Base-by-base conservation (phyloP, 2,888 invertebrate species). In the Eupithecia insigniata region DNA sequence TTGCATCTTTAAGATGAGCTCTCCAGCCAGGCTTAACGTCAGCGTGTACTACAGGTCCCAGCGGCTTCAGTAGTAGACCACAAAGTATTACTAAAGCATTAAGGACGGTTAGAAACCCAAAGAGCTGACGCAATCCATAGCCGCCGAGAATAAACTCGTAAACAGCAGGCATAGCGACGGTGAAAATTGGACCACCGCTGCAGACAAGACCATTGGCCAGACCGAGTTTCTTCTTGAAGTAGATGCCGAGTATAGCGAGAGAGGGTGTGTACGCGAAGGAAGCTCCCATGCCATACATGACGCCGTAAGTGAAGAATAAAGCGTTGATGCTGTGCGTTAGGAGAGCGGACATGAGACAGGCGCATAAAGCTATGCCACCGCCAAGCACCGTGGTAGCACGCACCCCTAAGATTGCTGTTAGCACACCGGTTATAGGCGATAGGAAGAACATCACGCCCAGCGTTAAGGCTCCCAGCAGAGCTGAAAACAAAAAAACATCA, bases 231-330 rank as follows among this genome's bases (percentile, higher is more conserved):
- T 95, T 96, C 84, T 97, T 97, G 91, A 98, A 99, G 89, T 99
- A 99, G 85, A 99, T 98, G 0, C 98, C 98, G 26, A 99, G 94
- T 78, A 99, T 98, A 55, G 98, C 98, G 66, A 99, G 90, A 6
- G 98, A 98, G 18, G 99, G 99, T 0, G 98, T 98, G 90, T 99
- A 99, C 0, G 97, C 97, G 65, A 98, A 92, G 0, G 98, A 98
- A 2, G 98, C 97, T 14, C 99, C 99, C 39, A 97, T 87, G 0
- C 99, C 99, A 81, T 98, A 97, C 95, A 98, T 96, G 36, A 98
- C 92, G 14, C 99, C 98, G 87, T 98, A 98, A 0, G 98, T 98
- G 74, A 98, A 94, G 89, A 96, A 98, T 69, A 99, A 95, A 26
- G 96, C 95, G 80, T 96, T 95, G 14, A 98, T 96, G 81, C 95